Percentiles rank a stretch among this genome's conserved stretches.
Conservation (phyloP, 2,113 vertebrate genomes). For the Progne subis region DNA sequence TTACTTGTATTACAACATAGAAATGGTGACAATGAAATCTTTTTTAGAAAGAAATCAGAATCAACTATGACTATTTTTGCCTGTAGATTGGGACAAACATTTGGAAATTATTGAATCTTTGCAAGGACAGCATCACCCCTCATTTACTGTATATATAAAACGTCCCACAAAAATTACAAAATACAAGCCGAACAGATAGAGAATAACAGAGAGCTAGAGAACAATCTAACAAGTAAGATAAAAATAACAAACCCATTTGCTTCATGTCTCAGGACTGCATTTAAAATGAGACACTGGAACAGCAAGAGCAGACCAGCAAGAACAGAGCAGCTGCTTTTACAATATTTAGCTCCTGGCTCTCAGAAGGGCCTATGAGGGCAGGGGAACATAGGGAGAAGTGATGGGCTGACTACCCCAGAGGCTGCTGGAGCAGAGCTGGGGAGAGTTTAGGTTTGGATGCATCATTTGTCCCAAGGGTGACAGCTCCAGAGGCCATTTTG, state of each 20-base stretch:
- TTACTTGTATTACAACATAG: neutral
- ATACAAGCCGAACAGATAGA: neutral
- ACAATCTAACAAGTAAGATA: neutral
- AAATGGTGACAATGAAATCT: neutral
- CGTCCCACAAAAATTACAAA: neutral
- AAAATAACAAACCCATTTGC: neutral
- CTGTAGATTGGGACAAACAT: neutral
- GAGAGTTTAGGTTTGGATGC: neutral
- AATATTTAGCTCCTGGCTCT: neutral
- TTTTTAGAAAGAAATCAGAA: neutral
- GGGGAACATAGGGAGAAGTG: neutral
- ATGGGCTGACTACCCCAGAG: neutral
- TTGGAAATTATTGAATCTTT: neutral
- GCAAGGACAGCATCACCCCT: neutral
- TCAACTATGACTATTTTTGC: rapidly evolving
- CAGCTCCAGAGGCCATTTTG: neutral
- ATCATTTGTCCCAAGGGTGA: neutral
- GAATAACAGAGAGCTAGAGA: neutral
- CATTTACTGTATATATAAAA: neutral
- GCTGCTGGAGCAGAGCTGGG: neutral
- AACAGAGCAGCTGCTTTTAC: constrained; percentile 4
- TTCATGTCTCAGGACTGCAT: neutral
- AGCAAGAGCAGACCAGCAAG: neutral
- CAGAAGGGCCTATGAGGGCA: neutral
- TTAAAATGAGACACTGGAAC: neutral